Conservation (phyloP, 2,797 vertebrate species). For the Gouania willdenowi region DNA sequence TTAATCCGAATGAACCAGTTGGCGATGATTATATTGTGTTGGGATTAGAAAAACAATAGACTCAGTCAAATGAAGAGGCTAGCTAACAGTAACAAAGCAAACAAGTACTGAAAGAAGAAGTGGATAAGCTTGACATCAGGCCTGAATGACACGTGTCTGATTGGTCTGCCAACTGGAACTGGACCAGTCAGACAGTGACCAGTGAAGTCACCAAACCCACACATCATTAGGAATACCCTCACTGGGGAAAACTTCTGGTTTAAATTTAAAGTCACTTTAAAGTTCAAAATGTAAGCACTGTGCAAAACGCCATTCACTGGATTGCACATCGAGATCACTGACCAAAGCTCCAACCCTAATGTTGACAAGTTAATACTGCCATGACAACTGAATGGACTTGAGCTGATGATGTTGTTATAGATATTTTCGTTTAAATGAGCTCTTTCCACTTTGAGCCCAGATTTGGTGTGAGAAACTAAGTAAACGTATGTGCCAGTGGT, state of each 20-base stretch:
- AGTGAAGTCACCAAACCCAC: constrained; percentile 37
- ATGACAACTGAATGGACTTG: too few relatives aligned
- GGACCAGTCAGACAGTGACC: constrained; percentile 43
- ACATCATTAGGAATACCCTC: constrained; percentile 19
- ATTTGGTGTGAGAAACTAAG: too few relatives aligned
- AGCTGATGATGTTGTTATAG: too few relatives aligned
- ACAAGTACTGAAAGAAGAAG: constrained; percentile 8
- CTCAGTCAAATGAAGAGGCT: not conserved
- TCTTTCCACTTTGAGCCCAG: too few relatives aligned
- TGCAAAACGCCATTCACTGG: too few relatives aligned
- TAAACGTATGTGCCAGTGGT: too few relatives aligned
- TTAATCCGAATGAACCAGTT: constrained; percentile 40
- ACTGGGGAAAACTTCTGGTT: constrained; percentile 9
- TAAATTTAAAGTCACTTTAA: not conserved
- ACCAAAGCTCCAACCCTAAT: too few relatives aligned
- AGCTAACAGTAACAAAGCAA: constrained; percentile 2
- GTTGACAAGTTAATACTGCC: too few relatives aligned
- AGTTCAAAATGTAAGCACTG: too few relatives aligned
- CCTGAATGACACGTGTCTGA: constrained; percentile 28
- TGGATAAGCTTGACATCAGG: constrained; percentile 10
- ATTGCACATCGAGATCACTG: too few relatives aligned
- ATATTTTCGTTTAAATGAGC: too few relatives aligned
- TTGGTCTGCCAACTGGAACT: constrained; percentile 40
- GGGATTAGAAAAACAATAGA: constrained; percentile 15
- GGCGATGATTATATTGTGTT: constrained; percentile 20